phyloP scores from a whole-genome alignment of 1,140 invertebrate species.

The Acromyrmex echinatior region DNA sequence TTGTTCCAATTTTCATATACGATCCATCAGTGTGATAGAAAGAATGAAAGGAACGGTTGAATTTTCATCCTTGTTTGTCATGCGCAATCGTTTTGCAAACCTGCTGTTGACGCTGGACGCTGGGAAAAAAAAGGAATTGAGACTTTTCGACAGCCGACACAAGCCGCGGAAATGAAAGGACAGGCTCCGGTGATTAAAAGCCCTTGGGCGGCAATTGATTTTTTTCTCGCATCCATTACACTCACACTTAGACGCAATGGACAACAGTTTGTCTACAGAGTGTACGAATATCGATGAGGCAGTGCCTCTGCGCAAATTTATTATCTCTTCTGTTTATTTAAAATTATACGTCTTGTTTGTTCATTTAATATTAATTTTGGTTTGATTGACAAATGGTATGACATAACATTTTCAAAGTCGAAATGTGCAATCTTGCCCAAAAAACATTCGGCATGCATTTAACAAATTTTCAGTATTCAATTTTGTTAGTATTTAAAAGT shows the following conservation, averaged over 20 bases:
- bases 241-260: conserved; percentile 5
- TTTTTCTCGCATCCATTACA: conserved; percentile 69
- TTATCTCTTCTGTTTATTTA: conserved; percentile 2
- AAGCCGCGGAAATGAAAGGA: conserved; percentile 75
- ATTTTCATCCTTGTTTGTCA: conserved; percentile 51
- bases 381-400: conserved; percentile 14
- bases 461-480: not conserved
- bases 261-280: conserved; percentile 41
- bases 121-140: conserved; percentile 14
- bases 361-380: conserved; percentile 68
- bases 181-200: conserved; percentile 75
- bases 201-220: conserved; percentile 78
- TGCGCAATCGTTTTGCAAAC: conserved; percentile 24
- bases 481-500: not conserved
- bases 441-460: not conserved
- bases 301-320: conserved; percentile 48
- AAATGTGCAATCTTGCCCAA: not conserved
- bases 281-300: conserved; percentile 62
- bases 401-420: conserved; percentile 38
- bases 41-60: conserved; percentile 48
- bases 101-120: conserved; percentile 37
- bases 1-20: conserved; percentile 24
- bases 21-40: not conserved
- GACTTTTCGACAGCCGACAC: conserved; percentile 65
- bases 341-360: not conserved